Base-by-base conservation (phyloP, 2,113 vertebrate species). In the Halichoeres trimaculatus region DNA sequence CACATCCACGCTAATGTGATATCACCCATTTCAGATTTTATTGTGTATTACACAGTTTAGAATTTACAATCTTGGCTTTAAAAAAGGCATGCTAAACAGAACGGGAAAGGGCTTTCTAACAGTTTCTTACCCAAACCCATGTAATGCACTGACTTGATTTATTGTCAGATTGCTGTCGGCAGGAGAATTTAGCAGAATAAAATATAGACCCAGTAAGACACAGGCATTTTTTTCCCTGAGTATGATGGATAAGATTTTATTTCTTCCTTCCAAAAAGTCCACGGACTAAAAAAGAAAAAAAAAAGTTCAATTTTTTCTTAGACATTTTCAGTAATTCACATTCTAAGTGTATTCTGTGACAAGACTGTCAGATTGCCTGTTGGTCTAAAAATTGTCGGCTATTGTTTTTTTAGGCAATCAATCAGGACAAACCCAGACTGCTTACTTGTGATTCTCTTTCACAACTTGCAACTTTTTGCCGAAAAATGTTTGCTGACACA, bases 381-480 rank as follows among this genome's bases (percentile, higher is more conserved):
- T 36, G 23, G 50, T 0, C 0, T 56, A 8, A 64, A 61, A 59
- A 52, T 30, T 7, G 2, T 67, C 54, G n/a, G 9, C n/a, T n/a
- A 14, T 43, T 54, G 59, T 60, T 70, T 9, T 22, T 43, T 10
- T 40, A 22, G 13, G 4, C 41, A 14, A n/a, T 14, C 43, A 14
- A 45, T 45, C 8, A 16, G 19, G 7, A 10, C 35, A 70, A 50
- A 56, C 23, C n/a, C 35, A 47, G 48, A 48, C 19, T 62, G 40
- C 67, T 72, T 45, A 7, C 43, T 43, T 45, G 16, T 45, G 1
- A 45, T 45, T 45, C 68, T 23, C 11, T 51, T 7, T 67, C 41
- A 14, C 20, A 48, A 20, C 45, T 74, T 34, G 55, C 24, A 56
- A 17, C 14, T 51, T 40, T 23, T 20, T 26, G 17, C 10, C 16